Evolutionary conservation across 2,113 vertebrate species (phyloP), one percentile per base, ranked within the genome.

Genomic region (Gasterosteus aculeatus): DNA sequence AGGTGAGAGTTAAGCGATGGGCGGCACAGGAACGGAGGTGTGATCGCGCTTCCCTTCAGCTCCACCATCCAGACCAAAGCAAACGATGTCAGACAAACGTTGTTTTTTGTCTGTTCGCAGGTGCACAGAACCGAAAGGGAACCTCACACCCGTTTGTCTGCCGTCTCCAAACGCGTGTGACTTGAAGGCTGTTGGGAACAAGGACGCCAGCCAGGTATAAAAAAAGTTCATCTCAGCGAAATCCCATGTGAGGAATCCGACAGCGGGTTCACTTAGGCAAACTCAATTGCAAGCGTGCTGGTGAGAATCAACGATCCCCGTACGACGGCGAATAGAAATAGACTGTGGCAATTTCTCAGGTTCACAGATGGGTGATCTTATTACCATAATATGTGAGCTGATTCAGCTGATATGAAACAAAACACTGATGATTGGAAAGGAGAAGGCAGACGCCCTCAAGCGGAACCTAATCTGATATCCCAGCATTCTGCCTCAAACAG

Each of bases 71-170:
- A 88, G 89, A 92, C 82, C 35, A 92, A 92, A 92, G 89, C 69
- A 88, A 92, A 88, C 90, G 83, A 86, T 87, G 85, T 89, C 85
- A 70, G 88, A 90, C 89, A 91, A 92, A 92, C 81, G 85, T 26
- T 26, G 1, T 26, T 26, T 26, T 62, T 10, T 51, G 4, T 38
- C 19, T 42, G 22, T 53, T 15, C 29, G 19, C 39, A 29, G 16
- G 8, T 31, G 31, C 10, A 26, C 29, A n/a, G 16, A 49, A 67
- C 33, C 0, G 56, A 42, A 38, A 35, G 16, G 31, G 1, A 8
- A 12, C 9, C 15, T 39, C 29, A 12, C 63, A 46, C 7, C 1
- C 4, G 15, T 22, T 8, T 42, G 72, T 60, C 47, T 77, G 63
- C 12, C 69, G 10, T 41, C 63, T 69, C 74, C 38, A 46, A 49